A percentile compares a stretch with the other conserved stretches of the same genome.
phyloP scores from a whole-genome alignment of 2,888 invertebrate species.

The Neocrepidodera transversa region DNA sequence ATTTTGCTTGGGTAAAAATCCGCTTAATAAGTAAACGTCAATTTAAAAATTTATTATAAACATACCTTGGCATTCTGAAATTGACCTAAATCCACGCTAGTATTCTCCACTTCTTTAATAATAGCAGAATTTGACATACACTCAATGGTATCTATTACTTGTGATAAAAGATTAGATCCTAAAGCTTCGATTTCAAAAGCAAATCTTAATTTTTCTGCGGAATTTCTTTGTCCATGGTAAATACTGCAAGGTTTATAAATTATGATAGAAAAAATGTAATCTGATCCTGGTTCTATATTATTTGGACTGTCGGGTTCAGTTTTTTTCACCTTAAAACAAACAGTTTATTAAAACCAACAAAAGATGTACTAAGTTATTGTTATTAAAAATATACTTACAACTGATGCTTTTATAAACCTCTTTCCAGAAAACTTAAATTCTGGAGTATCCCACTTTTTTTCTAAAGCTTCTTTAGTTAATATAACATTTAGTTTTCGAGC shows the following conservation, averaged over 20 bases:
- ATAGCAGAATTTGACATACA: slow-evolving; percentile 75
- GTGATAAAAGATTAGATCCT: slow-evolving; percentile 73
- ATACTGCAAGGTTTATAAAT: slow-evolving; percentile 46
- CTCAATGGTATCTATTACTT: slow-evolving; percentile 75
- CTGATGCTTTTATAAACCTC: slow-evolving; percentile 30
- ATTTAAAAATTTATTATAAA: too few species aligned
- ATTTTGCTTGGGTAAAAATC: too few species aligned
- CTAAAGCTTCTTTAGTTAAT: slow-evolving; percentile 26
- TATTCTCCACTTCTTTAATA: slow-evolving; percentile 66
- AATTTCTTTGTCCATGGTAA: slow-evolving; percentile 35
- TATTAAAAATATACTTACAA: slow-evolving; percentile 36
- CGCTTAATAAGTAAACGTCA: too few species aligned
- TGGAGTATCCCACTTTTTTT: slow-evolving; percentile 18
- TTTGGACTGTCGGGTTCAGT: too few species aligned
- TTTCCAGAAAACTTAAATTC: slow-evolving; percentile 29
- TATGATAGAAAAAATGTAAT: slow-evolving; percentile 45
- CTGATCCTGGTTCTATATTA: slow-evolving; percentile 43
- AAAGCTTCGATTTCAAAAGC: slow-evolving; percentile 68
- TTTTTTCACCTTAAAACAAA: not conserved
- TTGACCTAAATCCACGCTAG: slow-evolving; percentile 40
- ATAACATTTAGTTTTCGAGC: slow-evolving; percentile 34
- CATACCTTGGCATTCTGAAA: slow-evolving; percentile 44
- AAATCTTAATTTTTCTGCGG: slow-evolving; percentile 56
- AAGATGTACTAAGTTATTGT: too few species aligned
- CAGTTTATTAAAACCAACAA: not conserved